Evolutionary conservation across 1,140 invertebrate species (phyloP).

Genomic region (Drosophila erecta): DNA sequence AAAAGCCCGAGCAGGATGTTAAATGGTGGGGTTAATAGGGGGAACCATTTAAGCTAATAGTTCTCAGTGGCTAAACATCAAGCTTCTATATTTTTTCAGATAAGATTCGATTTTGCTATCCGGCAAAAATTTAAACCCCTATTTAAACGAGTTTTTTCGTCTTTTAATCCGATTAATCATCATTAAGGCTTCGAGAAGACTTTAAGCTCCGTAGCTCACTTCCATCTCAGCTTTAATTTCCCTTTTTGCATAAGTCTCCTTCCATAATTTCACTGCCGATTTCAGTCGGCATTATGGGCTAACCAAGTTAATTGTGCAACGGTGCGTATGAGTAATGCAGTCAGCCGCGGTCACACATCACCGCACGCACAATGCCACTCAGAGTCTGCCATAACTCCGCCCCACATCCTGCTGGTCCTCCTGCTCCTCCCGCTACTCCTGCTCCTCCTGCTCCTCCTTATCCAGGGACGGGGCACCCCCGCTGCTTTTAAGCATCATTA

Average conservation of each 20-base stretch:
- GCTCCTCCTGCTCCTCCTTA: background rate
- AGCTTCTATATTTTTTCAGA: too few species aligned
- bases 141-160: too few species aligned
- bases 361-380: slow-evolving; percentile 25
- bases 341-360: slow-evolving; percentile 38
- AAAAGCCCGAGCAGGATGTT: background rate
- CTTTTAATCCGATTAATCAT: background rate
- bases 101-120: background rate
- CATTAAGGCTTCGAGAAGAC: background rate
- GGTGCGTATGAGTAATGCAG: slow-evolving; percentile 74
- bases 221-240: background rate
- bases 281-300: slow-evolving; percentile 27
- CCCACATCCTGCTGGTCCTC: background rate
- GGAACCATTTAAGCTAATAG: too few species aligned
- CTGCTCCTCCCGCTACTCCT: background rate
- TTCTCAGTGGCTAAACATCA: too few species aligned
- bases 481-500: slow-evolving; percentile 73
- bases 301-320: slow-evolving; percentile 67
- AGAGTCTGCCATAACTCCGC: slow-evolving; percentile 1
- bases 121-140: background rate
- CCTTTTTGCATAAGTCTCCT: slow-evolving; percentile 1
- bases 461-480: background rate
- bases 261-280: slow-evolving; percentile 46
- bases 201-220: background rate
- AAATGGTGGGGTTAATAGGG: too few species aligned